phyloP scores from a whole-genome alignment of 2,888 invertebrate genomes.

The Hirtodrosophila cameraria region DNA sequence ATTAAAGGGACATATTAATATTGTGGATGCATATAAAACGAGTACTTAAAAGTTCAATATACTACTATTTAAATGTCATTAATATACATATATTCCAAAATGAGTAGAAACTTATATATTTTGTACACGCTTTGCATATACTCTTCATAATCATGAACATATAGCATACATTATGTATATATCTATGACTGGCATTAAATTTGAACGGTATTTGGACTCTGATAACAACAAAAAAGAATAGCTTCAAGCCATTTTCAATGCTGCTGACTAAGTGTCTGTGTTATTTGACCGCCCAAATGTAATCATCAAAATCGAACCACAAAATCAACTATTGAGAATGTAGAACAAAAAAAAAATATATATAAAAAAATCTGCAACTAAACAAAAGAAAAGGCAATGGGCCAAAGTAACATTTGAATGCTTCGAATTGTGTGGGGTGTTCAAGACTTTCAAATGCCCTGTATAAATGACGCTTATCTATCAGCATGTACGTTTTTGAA shows the following conservation, averaged over 20 bases:
- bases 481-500: too few relatives aligned
- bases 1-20: too few relatives aligned
- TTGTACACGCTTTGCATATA: too few relatives aligned
- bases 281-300: slow-evolving; percentile 38
- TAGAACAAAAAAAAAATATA: neutral
- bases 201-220: slow-evolving; percentile 7
- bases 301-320: slow-evolving; percentile 45
- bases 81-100: too few relatives aligned
- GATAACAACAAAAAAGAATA: slow-evolving; percentile 1
- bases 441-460: slow-evolving; percentile 14
- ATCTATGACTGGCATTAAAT: slow-evolving; percentile 2
- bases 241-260: neutral
- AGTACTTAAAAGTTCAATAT: too few relatives aligned
- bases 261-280: slow-evolving; percentile 25
- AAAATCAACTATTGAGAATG: slow-evolving; percentile 10
- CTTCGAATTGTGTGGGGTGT: neutral
- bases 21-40: too few relatives aligned
- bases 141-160: too few relatives aligned
- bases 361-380: slow-evolving; percentile 22
- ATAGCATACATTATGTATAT: neutral
- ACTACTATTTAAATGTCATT: too few relatives aligned
- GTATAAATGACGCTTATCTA: rapidly evolving
- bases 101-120: too few relatives aligned
- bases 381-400: slow-evolving; percentile 30
- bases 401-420: slow-evolving; percentile 23